phyloP scores from a whole-genome alignment of 2,113 vertebrate species.

The Cyanocitta stelleri region DNA sequence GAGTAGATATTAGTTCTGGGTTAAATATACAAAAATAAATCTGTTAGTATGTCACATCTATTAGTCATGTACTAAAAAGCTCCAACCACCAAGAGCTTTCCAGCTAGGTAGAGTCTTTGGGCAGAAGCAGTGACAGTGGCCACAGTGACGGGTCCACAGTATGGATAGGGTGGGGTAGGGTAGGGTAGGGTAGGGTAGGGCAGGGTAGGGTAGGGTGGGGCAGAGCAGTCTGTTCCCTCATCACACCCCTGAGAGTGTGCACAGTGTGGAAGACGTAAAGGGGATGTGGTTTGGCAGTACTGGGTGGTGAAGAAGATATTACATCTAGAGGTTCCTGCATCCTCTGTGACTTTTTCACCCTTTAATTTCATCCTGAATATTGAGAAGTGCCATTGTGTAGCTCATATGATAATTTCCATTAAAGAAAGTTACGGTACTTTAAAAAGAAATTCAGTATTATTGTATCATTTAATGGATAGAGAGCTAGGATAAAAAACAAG shows the following conservation, averaged over 20 bases:
- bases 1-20: not conserved
- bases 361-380: not conserved
- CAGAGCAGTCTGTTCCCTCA: not conserved
- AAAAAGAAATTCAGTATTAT: not conserved
- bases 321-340: not conserved
- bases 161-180: not conserved
- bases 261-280: not conserved
- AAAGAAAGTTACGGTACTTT: not conserved
- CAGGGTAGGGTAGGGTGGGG: not conserved
- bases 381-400: not conserved
- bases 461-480: not conserved
- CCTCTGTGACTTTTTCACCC: not conserved
- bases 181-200: not conserved
- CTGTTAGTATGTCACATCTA: not conserved
- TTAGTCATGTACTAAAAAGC: not conserved
- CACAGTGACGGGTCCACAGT: accelerated
- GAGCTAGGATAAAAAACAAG: not conserved
- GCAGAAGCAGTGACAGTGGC: not conserved
- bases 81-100: not conserved
- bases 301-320: not conserved
- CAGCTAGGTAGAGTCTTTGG: not conserved
- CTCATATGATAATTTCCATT: not conserved
- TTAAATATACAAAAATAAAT: not conserved
- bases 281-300: not conserved
- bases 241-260: not conserved